Evolutionary conservation across 2,888 invertebrate genomes (phyloP), one percentile per base, ranked within the genome.

Genomic region (Spatulosminthurus flaviceps): DNA sequence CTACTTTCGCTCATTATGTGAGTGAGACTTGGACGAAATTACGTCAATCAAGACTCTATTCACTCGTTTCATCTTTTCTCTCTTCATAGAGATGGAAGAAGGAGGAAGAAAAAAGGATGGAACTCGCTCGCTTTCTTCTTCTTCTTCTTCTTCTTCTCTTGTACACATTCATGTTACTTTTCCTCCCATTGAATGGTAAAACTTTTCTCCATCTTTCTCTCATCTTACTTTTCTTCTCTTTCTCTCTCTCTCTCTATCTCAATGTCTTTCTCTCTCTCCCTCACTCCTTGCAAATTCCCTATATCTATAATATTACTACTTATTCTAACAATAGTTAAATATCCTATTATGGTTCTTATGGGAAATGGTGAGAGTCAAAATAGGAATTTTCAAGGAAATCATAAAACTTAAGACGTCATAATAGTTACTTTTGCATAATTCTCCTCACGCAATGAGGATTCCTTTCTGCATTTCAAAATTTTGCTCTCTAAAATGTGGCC

Each of bases 1-100:
- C 77, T 78, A 28, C 76, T 81, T 78, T 76, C 79, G 42, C 83
- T 85, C 83, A 84, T 83, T 85, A 84, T 83, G 81, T 78, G 81
- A 83, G 82, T 82, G 82, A 82, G 83, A 84, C 81, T 82, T 81
- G 81, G 80, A 81, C 83, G 80, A 83, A 84, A 85, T 85, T 85
- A 84, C 83, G 84, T 85, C 85, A 85, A 85, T 85, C 85, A 85
- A 83, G 79, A 24, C 81, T 82, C 84, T 79, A 84, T 84, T 84
- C 83, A 84, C 80, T 80, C 79, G 74, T 79, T 74, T 77, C 79
- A 73, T 71, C 61, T 69, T 41, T 64, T 64, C 64, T 64, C 26
- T 64, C 51, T 24, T 22, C 16, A 64, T 4, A 64, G 24, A 64
- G 26, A 64, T 24, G 64, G 41, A 41, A 13, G 13, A 41, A 13